phyloP scores from a whole-genome alignment of 2,113 vertebrate genomes.

The Corythaixoides concolor region DNA sequence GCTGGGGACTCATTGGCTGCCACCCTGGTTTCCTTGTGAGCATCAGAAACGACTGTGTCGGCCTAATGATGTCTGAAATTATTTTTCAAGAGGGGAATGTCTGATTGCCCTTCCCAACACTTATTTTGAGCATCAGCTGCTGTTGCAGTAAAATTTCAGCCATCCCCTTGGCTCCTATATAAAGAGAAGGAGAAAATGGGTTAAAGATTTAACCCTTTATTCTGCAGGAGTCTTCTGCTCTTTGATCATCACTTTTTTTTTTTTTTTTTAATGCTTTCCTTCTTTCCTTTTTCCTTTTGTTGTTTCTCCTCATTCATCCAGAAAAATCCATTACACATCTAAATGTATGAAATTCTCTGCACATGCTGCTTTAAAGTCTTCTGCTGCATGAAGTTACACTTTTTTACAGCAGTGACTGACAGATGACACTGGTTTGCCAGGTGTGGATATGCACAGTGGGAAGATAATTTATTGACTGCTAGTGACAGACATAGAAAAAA shows the following conservation, averaged over 20 bases:
- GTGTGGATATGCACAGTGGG: background rate
- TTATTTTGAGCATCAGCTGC: conserved; percentile 35
- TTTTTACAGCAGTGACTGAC: conserved; percentile 11
- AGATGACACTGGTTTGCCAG: background rate
- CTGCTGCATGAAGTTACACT: background rate
- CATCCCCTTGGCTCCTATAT: background rate
- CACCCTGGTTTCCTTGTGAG: background rate
- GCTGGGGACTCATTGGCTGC: background rate
- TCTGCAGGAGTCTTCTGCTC: background rate
- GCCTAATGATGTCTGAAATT: background rate
- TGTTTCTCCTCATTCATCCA: background rate
- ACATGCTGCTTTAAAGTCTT: background rate
- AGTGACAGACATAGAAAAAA: background rate
- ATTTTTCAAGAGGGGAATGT: background rate
- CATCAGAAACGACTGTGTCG: background rate
- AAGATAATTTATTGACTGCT: background rate
- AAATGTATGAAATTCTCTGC: background rate
- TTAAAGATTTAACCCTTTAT: background rate
- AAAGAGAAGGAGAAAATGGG: background rate
- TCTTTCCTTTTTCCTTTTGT: background rate
- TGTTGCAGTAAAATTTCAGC: background rate
- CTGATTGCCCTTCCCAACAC: background rate
- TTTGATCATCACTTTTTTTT: background rate
- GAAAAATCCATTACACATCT: background rate
- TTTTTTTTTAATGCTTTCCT: background rate